These are phyloP conservation scores for Esox niger DNA, from an alignment of 2,113 vertebrate genomes.

Conservation along the genomic window DNA sequence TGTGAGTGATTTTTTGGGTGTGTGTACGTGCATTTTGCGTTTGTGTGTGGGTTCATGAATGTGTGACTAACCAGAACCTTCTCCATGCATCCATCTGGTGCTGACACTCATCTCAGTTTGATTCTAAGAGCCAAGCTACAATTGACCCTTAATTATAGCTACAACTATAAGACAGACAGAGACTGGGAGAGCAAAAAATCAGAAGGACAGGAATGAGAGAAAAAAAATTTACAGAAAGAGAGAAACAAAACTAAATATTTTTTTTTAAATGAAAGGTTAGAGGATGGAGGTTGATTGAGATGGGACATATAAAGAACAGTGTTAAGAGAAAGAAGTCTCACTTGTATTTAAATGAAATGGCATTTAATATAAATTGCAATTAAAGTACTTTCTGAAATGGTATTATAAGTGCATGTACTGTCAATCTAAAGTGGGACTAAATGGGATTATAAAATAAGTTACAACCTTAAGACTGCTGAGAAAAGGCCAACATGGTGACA, in stretches of 20 bases:
- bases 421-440: no score
- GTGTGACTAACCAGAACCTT: slow-evolving; percentile 39
- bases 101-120: slow-evolving; percentile 30
- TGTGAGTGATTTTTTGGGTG: slow-evolving; percentile 14
- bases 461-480: slow-evolving; percentile 60
- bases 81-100: slow-evolving; percentile 50
- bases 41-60: background rate
- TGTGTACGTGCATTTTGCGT: slow-evolving; percentile 7
- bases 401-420: no score
- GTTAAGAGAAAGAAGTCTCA: no score
- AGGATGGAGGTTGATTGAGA: no score
- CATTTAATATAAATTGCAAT: no score
- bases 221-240: slow-evolving; percentile 42
- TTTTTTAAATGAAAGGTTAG: no score
- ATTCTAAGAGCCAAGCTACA: slow-evolving; percentile 49
- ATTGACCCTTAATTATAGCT: slow-evolving; percentile 42
- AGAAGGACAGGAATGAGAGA: slow-evolving; percentile 33
- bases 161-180: slow-evolving; percentile 30
- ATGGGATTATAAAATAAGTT: background rate
- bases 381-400: no score
- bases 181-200: slow-evolving; percentile 5
- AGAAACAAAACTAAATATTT: no score
- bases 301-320: no score
- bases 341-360: no score
- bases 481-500: slow-evolving; percentile 1